A percentile compares a stretch with the other conserved stretches of the same genome.
Evolutionary conservation across 2,797 vertebrate species (phyloP).

Genomic region (Falco naumanni): DNA sequence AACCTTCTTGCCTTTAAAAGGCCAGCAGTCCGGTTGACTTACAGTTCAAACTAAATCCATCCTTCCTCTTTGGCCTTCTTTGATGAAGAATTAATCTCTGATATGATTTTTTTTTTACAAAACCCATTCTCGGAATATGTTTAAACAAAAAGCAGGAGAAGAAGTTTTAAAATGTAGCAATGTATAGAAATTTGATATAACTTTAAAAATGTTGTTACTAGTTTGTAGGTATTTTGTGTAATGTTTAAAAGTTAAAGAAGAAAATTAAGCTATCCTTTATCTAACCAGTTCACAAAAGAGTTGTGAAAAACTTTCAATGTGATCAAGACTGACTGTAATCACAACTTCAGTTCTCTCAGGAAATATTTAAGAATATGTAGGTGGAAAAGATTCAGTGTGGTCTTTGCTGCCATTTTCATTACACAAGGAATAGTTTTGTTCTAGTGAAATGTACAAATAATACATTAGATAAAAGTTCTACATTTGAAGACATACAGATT

Average conservation of each 20-base stretch:
- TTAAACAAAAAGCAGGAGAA: background rate
- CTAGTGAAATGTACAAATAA: background rate
- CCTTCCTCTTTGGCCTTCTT: background rate
- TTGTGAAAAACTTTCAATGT: background rate
- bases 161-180: background rate
- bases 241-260: background rate
- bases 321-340: background rate
- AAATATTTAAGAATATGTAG: background rate
- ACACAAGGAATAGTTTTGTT: background rate
- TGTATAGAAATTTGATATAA: background rate
- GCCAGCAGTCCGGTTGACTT: background rate
- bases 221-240: background rate
- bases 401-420: background rate
- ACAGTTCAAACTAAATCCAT: background rate
- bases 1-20: background rate
- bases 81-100: background rate
- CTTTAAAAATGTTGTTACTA: accelerated
- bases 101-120: background rate
- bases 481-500: background rate
- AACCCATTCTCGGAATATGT: background rate
- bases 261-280: background rate
- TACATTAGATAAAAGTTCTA: background rate
- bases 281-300: background rate
- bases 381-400: background rate
- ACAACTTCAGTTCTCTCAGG: background rate